Conservation (phyloP, 2,888 invertebrate species). For the Hydriomena furcata region DNA sequence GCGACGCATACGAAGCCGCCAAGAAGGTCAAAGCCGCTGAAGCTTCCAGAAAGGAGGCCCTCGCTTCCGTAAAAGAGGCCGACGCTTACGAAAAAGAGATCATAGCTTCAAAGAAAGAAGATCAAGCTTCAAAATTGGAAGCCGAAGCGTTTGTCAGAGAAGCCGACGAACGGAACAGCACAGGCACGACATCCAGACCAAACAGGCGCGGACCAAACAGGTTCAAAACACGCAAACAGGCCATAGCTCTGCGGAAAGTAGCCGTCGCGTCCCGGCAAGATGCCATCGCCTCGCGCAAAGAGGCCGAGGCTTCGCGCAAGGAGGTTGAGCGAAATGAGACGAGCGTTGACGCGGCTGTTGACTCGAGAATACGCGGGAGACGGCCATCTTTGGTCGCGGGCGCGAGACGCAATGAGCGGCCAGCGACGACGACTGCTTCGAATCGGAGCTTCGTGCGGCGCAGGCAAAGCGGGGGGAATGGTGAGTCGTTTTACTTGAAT, state of each 20-base stretch:
- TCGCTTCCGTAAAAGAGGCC: conserved; percentile 25
- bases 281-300: conserved; percentile 38
- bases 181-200: conserved; percentile 21
- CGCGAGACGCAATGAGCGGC: conserved; percentile 67
- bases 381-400: conserved; percentile 62
- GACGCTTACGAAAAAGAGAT: conserved; percentile 33
- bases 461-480: conserved; percentile 65
- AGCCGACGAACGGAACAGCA: conserved; percentile 20
- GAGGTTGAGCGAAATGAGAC: conserved; percentile 51
- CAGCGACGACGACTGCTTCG: conserved; percentile 31
- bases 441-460: conserved; percentile 67
- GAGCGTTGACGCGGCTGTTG: conserved; percentile 34
- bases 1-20: conserved; percentile 42
- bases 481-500: conserved; percentile 59
- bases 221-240: conserved; percentile 23
- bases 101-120: conserved; percentile 20
- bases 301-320: conserved; percentile 37
- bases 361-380: conserved; percentile 42
- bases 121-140: conserved; percentile 23
- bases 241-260: conserved; percentile 16
- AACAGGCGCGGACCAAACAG: conserved; percentile 16
- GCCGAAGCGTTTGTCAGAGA: conserved; percentile 23
- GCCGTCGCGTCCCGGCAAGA: conserved; percentile 16
- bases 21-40: conserved; percentile 45
- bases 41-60: conserved; percentile 42